phyloP scores from a whole-genome alignment of 2,797 vertebrate genomes.

The Gastrophryne carolinensis region DNA sequence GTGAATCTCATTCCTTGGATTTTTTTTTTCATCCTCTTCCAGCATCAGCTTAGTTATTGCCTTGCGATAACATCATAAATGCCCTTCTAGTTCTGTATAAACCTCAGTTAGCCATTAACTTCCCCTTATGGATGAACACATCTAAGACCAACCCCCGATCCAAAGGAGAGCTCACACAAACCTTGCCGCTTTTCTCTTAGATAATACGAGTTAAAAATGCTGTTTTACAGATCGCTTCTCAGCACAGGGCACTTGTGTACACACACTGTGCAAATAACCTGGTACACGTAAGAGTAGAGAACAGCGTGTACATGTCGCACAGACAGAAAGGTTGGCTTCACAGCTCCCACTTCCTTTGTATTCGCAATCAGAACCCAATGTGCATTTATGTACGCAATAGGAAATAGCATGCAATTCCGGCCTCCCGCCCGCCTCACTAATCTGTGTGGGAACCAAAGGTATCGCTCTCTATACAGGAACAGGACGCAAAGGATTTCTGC shows the following conservation, averaged over 20 bases:
- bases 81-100: background rate
- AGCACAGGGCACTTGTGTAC: background rate
- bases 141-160: too few species aligned
- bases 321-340: slow-evolving; percentile 19
- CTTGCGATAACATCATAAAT: background rate
- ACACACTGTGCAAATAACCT: background rate
- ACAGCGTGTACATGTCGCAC: slow-evolving; percentile 5
- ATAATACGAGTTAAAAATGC: background rate
- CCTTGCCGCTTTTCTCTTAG: background rate
- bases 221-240: background rate
- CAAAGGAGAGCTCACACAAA: too few species aligned
- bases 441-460: slow-evolving; percentile 45
- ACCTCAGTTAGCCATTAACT: background rate
- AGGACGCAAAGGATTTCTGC: slow-evolving; percentile 15
- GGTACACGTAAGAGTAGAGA: background rate
- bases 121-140: background rate
- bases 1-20: background rate
- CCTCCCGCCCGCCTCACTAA: background rate
- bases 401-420: slow-evolving; percentile 48
- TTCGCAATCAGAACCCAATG: slow-evolving; percentile 40
- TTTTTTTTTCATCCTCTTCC: background rate
- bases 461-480: slow-evolving; percentile 5
- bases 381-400: slow-evolving; percentile 41
- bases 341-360: slow-evolving; percentile 33
- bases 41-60: background rate